Evolutionary conservation across 2,888 invertebrate species (phyloP).

Genomic region (Willowsia nigromaculata): DNA sequence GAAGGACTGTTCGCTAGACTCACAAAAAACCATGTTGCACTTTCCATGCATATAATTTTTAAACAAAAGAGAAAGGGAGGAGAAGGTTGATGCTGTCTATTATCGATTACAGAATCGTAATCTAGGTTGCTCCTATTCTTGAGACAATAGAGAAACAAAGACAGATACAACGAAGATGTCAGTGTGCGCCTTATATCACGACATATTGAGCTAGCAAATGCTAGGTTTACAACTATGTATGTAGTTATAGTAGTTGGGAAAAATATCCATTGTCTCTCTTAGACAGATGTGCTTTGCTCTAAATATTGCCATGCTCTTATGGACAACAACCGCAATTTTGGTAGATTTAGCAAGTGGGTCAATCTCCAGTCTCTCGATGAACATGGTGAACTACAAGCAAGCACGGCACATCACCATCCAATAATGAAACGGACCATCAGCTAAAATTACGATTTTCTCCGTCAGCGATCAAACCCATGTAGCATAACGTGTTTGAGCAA

Average conservation of each 20-base stretch:
- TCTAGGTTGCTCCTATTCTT: background rate
- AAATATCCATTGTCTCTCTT: background rate
- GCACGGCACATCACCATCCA: constrained; percentile 39
- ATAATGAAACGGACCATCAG: constrained; percentile 62
- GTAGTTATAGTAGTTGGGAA: background rate
- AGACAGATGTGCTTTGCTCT: background rate
- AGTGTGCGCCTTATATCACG: too few relatives aligned
- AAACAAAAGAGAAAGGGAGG: background rate
- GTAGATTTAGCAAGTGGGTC: constrained; percentile 58
- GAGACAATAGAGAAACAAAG: background rate
- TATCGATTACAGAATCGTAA: background rate
- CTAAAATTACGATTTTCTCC: constrained; percentile 59
- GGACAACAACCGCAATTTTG: constrained; percentile 25
- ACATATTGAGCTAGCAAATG: too few relatives aligned
- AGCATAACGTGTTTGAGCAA: too few relatives aligned
- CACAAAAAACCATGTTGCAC: background rate
- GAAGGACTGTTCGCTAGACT: background rate
- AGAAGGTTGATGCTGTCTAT: background rate
- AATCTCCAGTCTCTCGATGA: background rate
- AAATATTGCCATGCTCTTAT: background rate
- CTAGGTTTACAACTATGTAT: too few relatives aligned
- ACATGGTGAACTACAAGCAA: background rate
- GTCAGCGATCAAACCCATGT: background rate
- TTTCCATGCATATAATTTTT: background rate
- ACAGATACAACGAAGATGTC: background rate